Conservation (phyloP, 2,113 vertebrate genomes). For the Coptodon bakossiorum region DNA sequence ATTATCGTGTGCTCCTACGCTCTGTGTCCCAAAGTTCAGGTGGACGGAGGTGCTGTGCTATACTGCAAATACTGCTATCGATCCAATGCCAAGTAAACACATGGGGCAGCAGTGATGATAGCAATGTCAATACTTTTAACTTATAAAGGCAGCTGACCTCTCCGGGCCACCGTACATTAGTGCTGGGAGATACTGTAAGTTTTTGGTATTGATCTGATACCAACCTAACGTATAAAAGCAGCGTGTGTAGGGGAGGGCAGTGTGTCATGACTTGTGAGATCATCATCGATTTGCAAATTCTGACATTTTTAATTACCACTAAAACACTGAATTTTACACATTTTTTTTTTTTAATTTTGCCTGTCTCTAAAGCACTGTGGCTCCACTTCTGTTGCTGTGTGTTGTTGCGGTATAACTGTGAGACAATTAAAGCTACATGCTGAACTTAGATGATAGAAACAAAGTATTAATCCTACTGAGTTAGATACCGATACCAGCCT, state of each 20-base stretch:
- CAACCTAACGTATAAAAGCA: rapidly evolving
- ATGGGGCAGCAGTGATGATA: background rate
- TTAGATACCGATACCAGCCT: background rate
- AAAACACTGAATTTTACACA: background rate
- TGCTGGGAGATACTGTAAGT: background rate
- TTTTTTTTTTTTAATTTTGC: background rate
- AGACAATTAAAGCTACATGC: background rate
- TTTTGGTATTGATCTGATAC: background rate
- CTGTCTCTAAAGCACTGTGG: background rate
- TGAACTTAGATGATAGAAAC: background rate
- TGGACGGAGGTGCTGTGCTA: background rate
- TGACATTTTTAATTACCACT: background rate
- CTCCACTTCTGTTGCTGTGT: background rate
- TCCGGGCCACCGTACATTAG: background rate
- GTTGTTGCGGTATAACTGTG: background rate
- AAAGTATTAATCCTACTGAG: background rate
- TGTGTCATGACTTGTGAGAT: background rate
- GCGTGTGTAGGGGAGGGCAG: background rate
- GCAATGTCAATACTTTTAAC: background rate
- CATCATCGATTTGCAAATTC: background rate
- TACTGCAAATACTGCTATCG: background rate
- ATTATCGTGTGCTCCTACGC: background rate
- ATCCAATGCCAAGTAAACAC: background rate
- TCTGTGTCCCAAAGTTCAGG: background rate
- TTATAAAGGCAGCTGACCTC: background rate